phyloP scores from a whole-genome alignment of 2,113 vertebrate species.

The Bambusicola thoracicus region DNA sequence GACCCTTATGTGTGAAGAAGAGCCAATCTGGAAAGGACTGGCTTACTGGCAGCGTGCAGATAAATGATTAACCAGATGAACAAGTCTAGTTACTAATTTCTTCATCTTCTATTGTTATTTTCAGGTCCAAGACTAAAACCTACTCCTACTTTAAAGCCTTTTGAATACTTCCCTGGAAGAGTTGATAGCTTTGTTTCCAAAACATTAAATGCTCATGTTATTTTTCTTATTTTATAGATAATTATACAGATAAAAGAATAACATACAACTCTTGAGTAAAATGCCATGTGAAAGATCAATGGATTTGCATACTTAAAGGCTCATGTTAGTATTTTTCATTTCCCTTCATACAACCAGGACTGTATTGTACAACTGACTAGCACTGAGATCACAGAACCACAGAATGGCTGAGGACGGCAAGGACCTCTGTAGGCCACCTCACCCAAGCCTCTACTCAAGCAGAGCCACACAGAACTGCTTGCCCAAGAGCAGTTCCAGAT shows the following conservation, averaged over 20 bases:
- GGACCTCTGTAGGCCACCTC: neutral
- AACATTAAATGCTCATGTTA: neutral
- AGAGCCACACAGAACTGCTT: neutral
- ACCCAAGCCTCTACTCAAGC: neutral
- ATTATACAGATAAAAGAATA: neutral
- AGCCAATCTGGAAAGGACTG: neutral
- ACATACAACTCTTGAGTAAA: neutral
- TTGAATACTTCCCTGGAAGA: neutral
- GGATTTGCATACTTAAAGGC: neutral
- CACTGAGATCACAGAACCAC: neutral
- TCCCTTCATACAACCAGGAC: neutral
- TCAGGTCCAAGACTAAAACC: neutral
- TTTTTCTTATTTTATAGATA: neutral
- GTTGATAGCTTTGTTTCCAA: neutral
- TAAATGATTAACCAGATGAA: constrained; percentile 25
- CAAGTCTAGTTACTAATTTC: neutral
- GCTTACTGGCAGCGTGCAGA: neutral
- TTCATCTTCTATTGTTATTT: constrained; percentile 11
- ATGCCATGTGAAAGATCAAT: neutral
- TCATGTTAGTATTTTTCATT: neutral
- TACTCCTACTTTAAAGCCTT: neutral
- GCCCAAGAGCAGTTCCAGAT: neutral
- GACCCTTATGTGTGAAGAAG: constrained; percentile 6
- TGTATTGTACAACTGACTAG: neutral
- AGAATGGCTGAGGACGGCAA: neutral